A percentile compares a stretch with the other conserved stretches of the same genome.
These are phyloP conservation scores for Timema cristinae DNA, from an alignment of 2,888 invertebrate genomes.

Conservation along the genomic window DNA sequence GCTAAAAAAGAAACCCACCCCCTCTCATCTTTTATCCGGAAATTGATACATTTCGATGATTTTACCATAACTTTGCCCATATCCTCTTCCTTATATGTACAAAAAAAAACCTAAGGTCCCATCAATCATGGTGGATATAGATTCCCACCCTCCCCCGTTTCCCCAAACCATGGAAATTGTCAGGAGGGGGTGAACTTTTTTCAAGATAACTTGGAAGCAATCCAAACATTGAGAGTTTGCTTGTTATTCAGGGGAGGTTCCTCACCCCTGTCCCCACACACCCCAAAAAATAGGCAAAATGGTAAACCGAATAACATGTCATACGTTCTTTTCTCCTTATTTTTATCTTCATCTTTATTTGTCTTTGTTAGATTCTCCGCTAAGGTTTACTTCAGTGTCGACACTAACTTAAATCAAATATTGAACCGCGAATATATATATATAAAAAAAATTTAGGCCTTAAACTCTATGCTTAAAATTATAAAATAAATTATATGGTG, in stretches of 20 bases:
- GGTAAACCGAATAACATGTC: slow-evolving; percentile 3
- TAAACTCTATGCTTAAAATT: too few species aligned
- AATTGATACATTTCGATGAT: slow-evolving; percentile 29
- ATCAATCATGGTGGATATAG: slow-evolving; percentile 11
- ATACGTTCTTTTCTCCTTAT: slow-evolving; percentile 10
- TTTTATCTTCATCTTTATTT: background rate
- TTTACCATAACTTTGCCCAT: slow-evolving; percentile 21
- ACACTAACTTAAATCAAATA: too few species aligned
- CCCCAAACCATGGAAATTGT: background rate
- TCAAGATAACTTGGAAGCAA: background rate
- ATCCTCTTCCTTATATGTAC: slow-evolving; percentile 19
- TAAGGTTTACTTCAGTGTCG: too few species aligned
- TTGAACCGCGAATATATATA: too few species aligned
- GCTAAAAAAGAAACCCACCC: background rate
- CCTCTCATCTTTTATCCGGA: slow-evolving; percentile 14
- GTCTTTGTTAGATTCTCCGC: too few species aligned
- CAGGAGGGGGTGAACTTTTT: background rate
- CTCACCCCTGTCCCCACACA: too few species aligned
- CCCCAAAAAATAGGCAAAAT: slow-evolving; percentile 1
- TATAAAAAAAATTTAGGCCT: too few species aligned
- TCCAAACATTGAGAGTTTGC: slow-evolving; percentile 1
- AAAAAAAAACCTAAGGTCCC: background rate
- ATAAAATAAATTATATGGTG: too few species aligned
- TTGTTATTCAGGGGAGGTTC: background rate
- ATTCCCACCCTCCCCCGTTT: too few species aligned